These are phyloP conservation scores for Atta texana DNA, from an alignment of 1,140 invertebrate species.

Conservation along the genomic window DNA sequence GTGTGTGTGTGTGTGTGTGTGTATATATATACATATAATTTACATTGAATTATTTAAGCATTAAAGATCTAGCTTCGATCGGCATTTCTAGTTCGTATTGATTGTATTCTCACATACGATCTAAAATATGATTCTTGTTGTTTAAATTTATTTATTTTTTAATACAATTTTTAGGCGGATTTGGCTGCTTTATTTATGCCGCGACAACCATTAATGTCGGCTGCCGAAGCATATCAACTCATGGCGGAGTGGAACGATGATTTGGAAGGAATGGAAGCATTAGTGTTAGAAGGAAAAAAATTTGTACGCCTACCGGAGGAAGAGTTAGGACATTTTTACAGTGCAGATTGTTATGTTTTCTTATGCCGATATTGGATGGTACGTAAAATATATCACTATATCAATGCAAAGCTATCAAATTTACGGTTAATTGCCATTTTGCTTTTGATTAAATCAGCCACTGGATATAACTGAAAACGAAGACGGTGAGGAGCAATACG, in stretches of 20 bases:
- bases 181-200: constrained; percentile 98
- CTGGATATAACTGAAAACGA: constrained; percentile 89
- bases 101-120: too few relatives aligned
- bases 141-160: neutral
- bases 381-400: constrained; percentile 38
- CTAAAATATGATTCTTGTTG: too few relatives aligned
- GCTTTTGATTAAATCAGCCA: constrained; percentile 76
- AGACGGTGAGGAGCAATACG: constrained; percentile 89
- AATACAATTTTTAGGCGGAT: constrained; percentile 88
- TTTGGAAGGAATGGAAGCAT: constrained; percentile 98
- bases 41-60: too few relatives aligned
- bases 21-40: too few relatives aligned
- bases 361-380: constrained; percentile 97
- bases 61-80: too few relatives aligned
- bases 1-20: too few relatives aligned
- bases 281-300: constrained; percentile 99
- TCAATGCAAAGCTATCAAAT: neutral
- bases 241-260: constrained; percentile 98
- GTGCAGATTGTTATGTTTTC: constrained; percentile 99
- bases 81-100: too few relatives aligned
- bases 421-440: neutral
- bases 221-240: constrained; percentile 95
- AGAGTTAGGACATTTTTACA: constrained; percentile 97
- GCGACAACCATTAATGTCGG: constrained; percentile 94
- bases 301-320: constrained; percentile 98